A percentile compares a stretch with the other conserved stretches of the same genome.
Conservation (phyloP, 2,797 vertebrate species). For the Cottoperca gobio region DNA sequence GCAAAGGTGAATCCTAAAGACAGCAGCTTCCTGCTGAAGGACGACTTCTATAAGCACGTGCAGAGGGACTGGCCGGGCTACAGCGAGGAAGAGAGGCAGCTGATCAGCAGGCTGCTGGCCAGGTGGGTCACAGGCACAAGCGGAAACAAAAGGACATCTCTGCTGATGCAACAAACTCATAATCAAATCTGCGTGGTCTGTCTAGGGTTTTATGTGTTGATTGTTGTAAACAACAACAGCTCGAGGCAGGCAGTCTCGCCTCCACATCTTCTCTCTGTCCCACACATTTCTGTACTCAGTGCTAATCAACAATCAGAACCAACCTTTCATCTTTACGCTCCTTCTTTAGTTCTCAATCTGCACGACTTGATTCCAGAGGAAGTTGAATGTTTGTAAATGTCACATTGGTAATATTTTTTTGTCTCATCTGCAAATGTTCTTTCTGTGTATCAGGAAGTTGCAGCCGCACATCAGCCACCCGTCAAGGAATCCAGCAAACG, state of each 20-base stretch:
- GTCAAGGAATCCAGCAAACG: conserved; percentile 64
- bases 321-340: conserved; percentile 17
- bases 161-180: background rate
- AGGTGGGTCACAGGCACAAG: conserved; percentile 75
- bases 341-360: conserved; percentile 1
- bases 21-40: conserved; percentile 82
- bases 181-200: background rate
- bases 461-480: conserved; percentile 73
- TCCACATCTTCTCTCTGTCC: conserved; percentile 15
- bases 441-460: conserved; percentile 78
- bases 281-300: conserved; percentile 23
- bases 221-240: background rate
- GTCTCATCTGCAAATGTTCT: conserved; percentile 15
- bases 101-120: conserved; percentile 76
- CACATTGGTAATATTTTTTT: background rate
- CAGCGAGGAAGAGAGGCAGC: conserved; percentile 81
- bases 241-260: too few relatives aligned
- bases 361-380: background rate
- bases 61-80: conserved; percentile 84
- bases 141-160: background rate
- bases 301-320: conserved; percentile 38
- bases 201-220: background rate
- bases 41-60: conserved; percentile 77
- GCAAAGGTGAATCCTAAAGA: conserved; percentile 83
- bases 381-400: background rate